A percentile compares a stretch with the other conserved stretches of the same genome.
phyloP scores from a whole-genome alignment of 92 coral and sea anemone species.

The Montipora capitata region DNA sequence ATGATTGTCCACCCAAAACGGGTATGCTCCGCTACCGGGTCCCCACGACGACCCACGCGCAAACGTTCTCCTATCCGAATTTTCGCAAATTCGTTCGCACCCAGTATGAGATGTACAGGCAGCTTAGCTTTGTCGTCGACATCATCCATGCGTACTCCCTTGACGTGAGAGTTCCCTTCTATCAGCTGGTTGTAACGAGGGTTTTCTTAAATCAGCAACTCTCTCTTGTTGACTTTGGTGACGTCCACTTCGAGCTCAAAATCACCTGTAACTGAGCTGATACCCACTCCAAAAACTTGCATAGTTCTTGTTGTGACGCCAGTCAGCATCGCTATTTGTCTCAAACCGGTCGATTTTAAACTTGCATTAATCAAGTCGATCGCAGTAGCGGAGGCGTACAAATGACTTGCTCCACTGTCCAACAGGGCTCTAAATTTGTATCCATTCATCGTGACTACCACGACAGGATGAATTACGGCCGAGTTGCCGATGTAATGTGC shows the following conservation, averaged over 20 bases:
- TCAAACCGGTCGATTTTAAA: constrained; percentile 42
- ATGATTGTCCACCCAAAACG: constrained; percentile 80
- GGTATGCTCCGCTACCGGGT: constrained; percentile 76
- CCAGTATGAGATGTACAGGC: constrained; percentile 73
- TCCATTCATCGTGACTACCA: constrained; percentile 70
- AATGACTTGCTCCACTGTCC: constrained; percentile 88
- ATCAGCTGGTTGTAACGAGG: constrained; percentile 64
- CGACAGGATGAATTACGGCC: constrained; percentile 75
- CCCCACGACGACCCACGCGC: constrained; percentile 72
- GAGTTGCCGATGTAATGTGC: constrained; percentile 60
- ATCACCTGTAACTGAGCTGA: constrained; percentile 45
- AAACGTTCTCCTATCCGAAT: constrained; percentile 67
- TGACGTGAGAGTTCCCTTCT: constrained; percentile 50
- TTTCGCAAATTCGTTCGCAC: constrained; percentile 75
- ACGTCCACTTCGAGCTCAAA: constrained; percentile 66
- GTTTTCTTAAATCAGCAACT: constrained; percentile 72
- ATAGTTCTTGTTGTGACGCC: constrained; percentile 76
- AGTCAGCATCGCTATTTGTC: constrained; percentile 79
- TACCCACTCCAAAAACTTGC: constrained; percentile 70
- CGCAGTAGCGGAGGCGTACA: constrained; percentile 75
- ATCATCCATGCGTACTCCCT: constrained; percentile 78
- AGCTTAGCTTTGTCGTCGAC: constrained; percentile 54
- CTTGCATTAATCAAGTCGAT: constrained; percentile 62
- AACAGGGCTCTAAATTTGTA: constrained; percentile 75
- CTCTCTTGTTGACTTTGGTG: constrained; percentile 62